phyloP scores from a whole-genome alignment of 2,888 invertebrate species.

The Cheilosia vernalis region DNA sequence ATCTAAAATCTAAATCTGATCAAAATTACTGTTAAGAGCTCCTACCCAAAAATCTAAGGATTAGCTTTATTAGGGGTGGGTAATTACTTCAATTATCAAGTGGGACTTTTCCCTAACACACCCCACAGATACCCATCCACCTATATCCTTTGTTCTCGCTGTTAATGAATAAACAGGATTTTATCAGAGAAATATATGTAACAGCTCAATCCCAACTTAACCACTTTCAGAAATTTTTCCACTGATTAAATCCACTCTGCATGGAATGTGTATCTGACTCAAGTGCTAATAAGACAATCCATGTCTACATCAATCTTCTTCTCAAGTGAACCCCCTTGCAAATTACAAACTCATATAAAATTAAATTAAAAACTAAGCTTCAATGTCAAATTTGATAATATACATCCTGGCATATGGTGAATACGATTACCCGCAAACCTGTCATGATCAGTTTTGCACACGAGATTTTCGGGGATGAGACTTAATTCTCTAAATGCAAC shows the following conservation, averaged over 20 bases:
- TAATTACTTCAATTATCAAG: conserved; percentile 21
- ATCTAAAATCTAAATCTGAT: too few relatives aligned
- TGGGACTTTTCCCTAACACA: neutral
- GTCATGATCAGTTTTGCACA: conserved; percentile 59
- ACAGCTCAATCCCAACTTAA: neutral
- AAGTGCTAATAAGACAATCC: conserved; percentile 46
- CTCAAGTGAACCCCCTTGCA: neutral
- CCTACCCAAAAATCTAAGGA: neutral
- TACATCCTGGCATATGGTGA: neutral
- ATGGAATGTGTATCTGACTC: conserved; percentile 22
- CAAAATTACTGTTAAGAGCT: too few relatives aligned
- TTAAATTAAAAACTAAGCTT: conserved; percentile 43
- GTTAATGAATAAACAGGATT: conserved; percentile 28
- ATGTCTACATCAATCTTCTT: neutral
- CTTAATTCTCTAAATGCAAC: conserved; percentile 10
- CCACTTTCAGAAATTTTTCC: neutral
- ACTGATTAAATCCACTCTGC: conserved; percentile 1
- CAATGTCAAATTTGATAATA: conserved; percentile 38
- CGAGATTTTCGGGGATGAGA: conserved; percentile 13
- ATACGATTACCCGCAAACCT: conserved; percentile 1
- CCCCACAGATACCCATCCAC: conserved; percentile 7
- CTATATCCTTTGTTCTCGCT: conserved; percentile 7
- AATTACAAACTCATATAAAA: conserved; percentile 6
- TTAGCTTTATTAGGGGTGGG: neutral
- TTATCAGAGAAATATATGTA: neutral